Evolutionary conservation across 2,888 invertebrate genomes (phyloP), one percentile per base, ranked within the genome.

Genomic region (Palloptera scutellata): DNA sequence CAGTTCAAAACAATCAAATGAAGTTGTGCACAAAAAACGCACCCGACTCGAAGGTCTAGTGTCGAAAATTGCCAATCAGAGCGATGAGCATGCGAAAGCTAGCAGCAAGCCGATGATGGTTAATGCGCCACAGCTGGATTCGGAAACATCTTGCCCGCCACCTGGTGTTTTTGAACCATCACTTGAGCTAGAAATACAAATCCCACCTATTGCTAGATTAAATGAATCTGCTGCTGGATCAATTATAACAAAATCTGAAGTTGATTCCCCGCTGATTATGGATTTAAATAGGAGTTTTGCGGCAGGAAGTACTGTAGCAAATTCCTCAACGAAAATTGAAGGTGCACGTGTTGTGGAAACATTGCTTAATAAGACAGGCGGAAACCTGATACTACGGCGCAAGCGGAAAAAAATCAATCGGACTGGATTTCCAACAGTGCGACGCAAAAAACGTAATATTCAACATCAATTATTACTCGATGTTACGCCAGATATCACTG

Each of bases 401-500:
- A 88, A 93, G 75, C 88, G 94, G 52, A 91, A 94, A 81, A 90
- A 92, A 19, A 91, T 93, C 53, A 95, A 95, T 80, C 88, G 94
- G 75, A 95, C 95, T 17, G 96, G 96, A 4, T 96, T 96, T 82
- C 96, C 96, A 0, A 92, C 90, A 20, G 86, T 92, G 15, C 93
- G 93, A 78, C 91, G 90, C 80, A 95, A 94, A 84, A 95, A 94
- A 81, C 92, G 93, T 81, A 92, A 80, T 59, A 74, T 81, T 0
- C 77, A 77, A 20, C 77, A 75, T 54, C 67, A 69, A 13, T 13
- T 72, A 19, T 41, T 68, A 17, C 51, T 73, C 13, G 73, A 74
- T 17, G 69, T 66, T 2, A 69, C 66, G 6, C 53, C 70, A 1
- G 72, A 73, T 19, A 54, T 61, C 11, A 54, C 42, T 4, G 67